Evolutionary conservation across 2,888 invertebrate genomes (phyloP), one percentile per base, ranked within the genome.

Genomic region (Calliphora vomitoria): DNA sequence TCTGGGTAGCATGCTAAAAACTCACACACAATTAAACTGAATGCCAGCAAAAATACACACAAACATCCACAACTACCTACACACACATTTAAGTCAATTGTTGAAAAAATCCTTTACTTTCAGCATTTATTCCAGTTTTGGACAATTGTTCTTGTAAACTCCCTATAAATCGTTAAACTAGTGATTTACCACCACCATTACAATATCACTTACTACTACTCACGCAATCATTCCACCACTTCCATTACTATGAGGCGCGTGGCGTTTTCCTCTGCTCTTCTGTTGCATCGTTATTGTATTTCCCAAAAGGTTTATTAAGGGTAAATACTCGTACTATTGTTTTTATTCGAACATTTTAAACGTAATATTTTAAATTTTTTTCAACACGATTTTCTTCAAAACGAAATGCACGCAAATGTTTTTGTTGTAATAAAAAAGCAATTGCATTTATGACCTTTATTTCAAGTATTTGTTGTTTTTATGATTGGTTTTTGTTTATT

Each of bases 401-500:
- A 66, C 62, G 50, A 62, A 50, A 47, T 76, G 47, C 47, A 53
- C 58, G 60, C 82, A 62, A 71, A 76, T 82, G 69, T 76, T 82
- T 76, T 82, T 66, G 47, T 6, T 76, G 60, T 68, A 38, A 53
- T 50, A 15, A 53, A 62, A 82, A 83, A 58, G 13, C 20, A 69
- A 83, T 76, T 76, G 64, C 60, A 41, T 78, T 76, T 83, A 55
- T 78, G 83, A 78, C 75, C 66, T 82, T 82, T 75, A 60, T 75
- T n/a, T 41, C 25, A 58, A 25, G 4, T 15, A 60, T 60, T 74
- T 74, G 25, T 41, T 58, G 11, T 78, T 53, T 64, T 76, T 53
- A 20, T 55, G 31, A 18, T 50, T 69, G 20, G 18, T 35, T 68
- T 1, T 74, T 69, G 47, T 62, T 47, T 50, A 47, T 50, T 75